Percentiles rank a stretch among this genome's conserved stretches.
Evolutionary conservation across 2,888 invertebrate genomes (phyloP).

Genomic region (Ectropis crepuscularia): DNA sequence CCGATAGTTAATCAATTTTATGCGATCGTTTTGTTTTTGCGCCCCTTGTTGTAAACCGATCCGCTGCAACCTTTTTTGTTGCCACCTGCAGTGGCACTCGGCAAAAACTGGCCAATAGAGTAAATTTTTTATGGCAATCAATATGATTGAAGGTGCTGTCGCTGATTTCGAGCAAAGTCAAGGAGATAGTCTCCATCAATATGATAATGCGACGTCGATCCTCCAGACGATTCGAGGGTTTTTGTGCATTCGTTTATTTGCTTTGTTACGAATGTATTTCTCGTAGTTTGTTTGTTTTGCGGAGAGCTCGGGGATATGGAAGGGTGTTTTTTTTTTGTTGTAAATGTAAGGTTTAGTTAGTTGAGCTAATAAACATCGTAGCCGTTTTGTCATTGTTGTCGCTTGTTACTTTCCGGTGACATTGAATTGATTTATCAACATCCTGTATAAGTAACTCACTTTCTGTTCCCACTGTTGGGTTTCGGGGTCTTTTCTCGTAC

Average conservation of each 20-base stretch:
- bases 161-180: constrained; percentile 82
- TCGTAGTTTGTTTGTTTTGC: constrained; percentile 75
- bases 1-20: constrained; percentile 38
- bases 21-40: constrained; percentile 43
- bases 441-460: constrained; percentile 36
- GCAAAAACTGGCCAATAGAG: constrained; percentile 72
- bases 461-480: no score
- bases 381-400: constrained; percentile 45
- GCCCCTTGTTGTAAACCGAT: constrained; percentile 36
- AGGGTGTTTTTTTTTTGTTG: constrained; percentile 49
- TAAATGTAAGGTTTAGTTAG: constrained; percentile 38
- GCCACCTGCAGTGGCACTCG: constrained; percentile 68
- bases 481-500: no score
- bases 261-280: constrained; percentile 77
- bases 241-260: constrained; percentile 83
- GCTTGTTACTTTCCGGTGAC: constrained; percentile 46
- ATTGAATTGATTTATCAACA: constrained; percentile 45
- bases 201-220: constrained; percentile 73
- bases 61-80: constrained; percentile 56
- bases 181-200: constrained; percentile 80
- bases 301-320: constrained; percentile 64
- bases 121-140: constrained; percentile 69
- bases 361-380: constrained; percentile 43
- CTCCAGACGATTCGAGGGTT: constrained; percentile 63
- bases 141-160: constrained; percentile 82